phyloP scores from a whole-genome alignment of 2,888 invertebrate genomes.

The Lasioglossum morio region DNA sequence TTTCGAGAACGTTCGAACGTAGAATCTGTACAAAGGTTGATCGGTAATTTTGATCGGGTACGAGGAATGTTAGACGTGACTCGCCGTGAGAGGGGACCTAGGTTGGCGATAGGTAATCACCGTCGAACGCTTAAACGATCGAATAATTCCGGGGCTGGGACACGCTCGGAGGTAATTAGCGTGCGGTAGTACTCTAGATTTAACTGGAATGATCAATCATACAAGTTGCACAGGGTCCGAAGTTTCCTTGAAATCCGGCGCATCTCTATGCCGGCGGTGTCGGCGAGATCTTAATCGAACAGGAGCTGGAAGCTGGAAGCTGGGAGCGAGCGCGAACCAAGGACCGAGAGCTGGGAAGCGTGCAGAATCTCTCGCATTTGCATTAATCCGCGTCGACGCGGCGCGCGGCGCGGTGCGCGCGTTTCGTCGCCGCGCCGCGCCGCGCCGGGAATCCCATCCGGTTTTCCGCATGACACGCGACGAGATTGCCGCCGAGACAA shows the following conservation, averaged over 20 bases:
- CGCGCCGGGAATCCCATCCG: constrained; percentile 1
- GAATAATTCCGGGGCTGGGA: constrained; percentile 46
- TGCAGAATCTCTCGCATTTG: constrained; percentile 17
- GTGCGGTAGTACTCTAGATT: constrained; percentile 51
- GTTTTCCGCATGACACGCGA: constrained; percentile 1
- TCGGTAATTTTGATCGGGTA: not conserved
- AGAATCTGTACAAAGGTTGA: not conserved
- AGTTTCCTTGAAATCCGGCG: constrained; percentile 29
- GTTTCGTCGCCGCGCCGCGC: not conserved
- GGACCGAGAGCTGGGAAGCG: not conserved
- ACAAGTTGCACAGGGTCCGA: constrained; percentile 29
- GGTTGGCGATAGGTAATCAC: constrained; percentile 53
- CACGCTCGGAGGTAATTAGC: constrained; percentile 59
- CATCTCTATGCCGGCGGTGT: constrained; percentile 25
- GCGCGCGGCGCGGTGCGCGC: constrained; percentile 2
- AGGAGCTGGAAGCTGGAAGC: constrained; percentile 7
- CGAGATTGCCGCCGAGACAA: constrained; percentile 7
- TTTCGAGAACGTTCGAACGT: not conserved
- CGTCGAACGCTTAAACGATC: constrained; percentile 58
- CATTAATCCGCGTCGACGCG: constrained; percentile 21
- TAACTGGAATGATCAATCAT: constrained; percentile 63
- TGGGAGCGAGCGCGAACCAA: not conserved
- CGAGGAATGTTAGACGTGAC: not conserved
- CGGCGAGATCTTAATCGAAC: constrained; percentile 53
- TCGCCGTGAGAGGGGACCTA: not conserved